Base-by-base conservation (phyloP, 2,797 vertebrate species). In the Heliangelus exortis region DNA sequence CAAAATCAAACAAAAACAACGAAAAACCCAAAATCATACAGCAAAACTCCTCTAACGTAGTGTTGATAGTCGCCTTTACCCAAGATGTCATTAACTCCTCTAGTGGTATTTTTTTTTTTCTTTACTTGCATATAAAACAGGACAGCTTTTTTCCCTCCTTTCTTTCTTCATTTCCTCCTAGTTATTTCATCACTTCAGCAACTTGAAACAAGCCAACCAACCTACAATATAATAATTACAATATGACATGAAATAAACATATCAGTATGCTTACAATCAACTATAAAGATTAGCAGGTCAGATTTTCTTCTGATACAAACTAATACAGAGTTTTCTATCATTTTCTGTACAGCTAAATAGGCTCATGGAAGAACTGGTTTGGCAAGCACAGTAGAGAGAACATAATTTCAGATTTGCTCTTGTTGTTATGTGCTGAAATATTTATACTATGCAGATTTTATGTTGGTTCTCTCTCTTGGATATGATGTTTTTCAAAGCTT, bases 361-460 rank as follows among this genome's bases (percentile, higher is more conserved):
- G 10, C 15, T 76, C n/a, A 45, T 28, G 16, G 41, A 89, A 91
- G 79, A 18, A 67, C 20, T 67, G 31, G 41, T 92, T 67, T 61
- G 54, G 34, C 74, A 95, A 84, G 65, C 19, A 73, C 5, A 34
- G 41, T 7, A 81, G 23, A 74, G 90, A 84, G 20, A 90, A 84
- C 3, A 7, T 50, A 48, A 94, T 76, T 95, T 93, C 76, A 78
- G 47, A 92, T 92, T 90, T 83, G 33, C 29, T 93, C 84, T 66
- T 88, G 34, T 34, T 95, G 71, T 81, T 78, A 55, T 53, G 29
- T 84, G 45, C 57, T 92, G 88, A 90, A 96, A 89, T 94, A 95
- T 95, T 96, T 94, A 94, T 94, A 77, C 22, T 73, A 87, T 65
- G 81, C 23, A 71, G 72, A 83, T 89, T 90, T 82, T 84, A 67